Conservation (phyloP, 2,888 invertebrate genomes). For the Mimas tiliae region DNA sequence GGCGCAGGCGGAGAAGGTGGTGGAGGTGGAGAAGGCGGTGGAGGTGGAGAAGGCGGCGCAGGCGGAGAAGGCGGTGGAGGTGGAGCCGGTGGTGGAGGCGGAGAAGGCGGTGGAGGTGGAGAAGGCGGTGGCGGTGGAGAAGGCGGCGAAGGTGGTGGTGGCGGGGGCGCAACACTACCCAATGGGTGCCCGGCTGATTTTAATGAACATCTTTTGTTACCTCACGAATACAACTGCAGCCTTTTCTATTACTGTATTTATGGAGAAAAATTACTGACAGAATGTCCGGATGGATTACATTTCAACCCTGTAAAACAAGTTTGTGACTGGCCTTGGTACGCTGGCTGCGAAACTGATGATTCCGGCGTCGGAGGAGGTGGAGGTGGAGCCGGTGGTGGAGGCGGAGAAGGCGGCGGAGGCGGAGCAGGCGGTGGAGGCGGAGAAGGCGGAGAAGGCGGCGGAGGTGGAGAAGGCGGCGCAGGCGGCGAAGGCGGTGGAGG, state of each 20-base stretch:
- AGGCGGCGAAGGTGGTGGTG: constrained; percentile 1
- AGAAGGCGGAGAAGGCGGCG: constrained; percentile 34
- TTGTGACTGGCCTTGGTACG: constrained; percentile 38
- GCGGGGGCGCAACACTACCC: constrained; percentile 31
- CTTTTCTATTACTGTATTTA: constrained; percentile 39
- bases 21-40: background rate
- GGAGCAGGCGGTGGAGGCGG: constrained; percentile 30
- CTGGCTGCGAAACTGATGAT: constrained; percentile 20
- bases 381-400: constrained; percentile 25
- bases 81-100: constrained; percentile 20
- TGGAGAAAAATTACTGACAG: constrained; percentile 37
- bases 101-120: constrained; percentile 44
- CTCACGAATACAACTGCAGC: constrained; percentile 48
- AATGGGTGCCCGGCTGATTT: constrained; percentile 51
- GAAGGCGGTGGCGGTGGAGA: constrained; percentile 33
- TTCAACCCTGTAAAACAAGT: constrained; percentile 41
- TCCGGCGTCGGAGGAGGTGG: constrained; percentile 14
- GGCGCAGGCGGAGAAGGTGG: constrained; percentile 5
- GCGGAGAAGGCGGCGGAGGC: constrained; percentile 28
- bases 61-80: no score
- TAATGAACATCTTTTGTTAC: constrained; percentile 39
- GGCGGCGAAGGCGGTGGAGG: constrained; percentile 26
- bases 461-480: constrained; percentile 34
- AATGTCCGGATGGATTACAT: constrained; percentile 41
- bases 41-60: background rate